Conservation (phyloP, 2,888 invertebrate species). For the Leptinotarsa peninsularis region DNA sequence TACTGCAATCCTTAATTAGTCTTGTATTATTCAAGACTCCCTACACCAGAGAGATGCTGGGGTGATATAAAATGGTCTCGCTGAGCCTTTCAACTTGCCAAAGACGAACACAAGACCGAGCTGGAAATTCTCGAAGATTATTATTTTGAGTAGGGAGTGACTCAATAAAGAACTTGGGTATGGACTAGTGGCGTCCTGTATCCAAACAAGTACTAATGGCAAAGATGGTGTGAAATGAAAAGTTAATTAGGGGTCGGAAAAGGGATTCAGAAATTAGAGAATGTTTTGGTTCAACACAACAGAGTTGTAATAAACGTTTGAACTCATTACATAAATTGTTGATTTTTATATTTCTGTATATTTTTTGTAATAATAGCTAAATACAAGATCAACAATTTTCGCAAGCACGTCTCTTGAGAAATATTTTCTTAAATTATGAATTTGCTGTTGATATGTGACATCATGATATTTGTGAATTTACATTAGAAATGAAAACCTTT, state of each 20-base stretch:
- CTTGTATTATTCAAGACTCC: conserved; percentile 18
- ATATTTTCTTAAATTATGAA: too few species aligned
- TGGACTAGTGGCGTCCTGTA: conserved; percentile 32
- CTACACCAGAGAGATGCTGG: conserved; percentile 1
- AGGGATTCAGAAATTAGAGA: neutral
- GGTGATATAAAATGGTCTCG: conserved; percentile 23
- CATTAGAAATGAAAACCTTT: too few species aligned
- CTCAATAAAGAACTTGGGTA: conserved; percentile 34
- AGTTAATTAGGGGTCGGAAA: conserved; percentile 25
- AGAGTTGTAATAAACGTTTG: too few species aligned
- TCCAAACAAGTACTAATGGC: conserved; percentile 39
- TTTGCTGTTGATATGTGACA: too few species aligned
- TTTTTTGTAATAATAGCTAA: too few species aligned
- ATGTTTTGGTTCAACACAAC: neutral
- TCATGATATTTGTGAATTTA: too few species aligned
- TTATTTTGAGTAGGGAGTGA: conserved; percentile 24
- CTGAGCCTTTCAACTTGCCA: neutral
- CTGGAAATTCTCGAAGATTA: conserved; percentile 32
- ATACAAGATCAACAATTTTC: too few species aligned
- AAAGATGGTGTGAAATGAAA: conserved; percentile 31
- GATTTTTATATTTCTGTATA: too few species aligned
- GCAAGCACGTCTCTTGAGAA: too few species aligned
- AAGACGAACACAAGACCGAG: neutral
- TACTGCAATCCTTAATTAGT: conserved; percentile 15
- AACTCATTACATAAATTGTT: too few species aligned